Base-by-base conservation (phyloP, 1,140 invertebrate species). In the Drosophila pseudoobscura region DNA sequence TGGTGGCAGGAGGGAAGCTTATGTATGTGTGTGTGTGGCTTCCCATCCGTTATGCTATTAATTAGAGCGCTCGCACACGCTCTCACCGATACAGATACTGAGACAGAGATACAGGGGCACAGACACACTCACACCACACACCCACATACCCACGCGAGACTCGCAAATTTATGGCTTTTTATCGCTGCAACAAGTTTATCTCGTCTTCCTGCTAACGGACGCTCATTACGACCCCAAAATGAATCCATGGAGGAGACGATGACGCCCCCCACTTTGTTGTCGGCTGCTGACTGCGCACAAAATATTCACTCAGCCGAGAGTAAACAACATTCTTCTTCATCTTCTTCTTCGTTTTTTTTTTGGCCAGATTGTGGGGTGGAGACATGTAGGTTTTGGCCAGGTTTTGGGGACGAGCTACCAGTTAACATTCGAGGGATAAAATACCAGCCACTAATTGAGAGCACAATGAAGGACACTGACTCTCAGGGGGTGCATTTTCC, bases 141-240 rank as follows among this genome's bases (percentile, higher is more conserved):
- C 45, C 26, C 20, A 51, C 15, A 39, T 39, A 45, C 46, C 26
- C 24, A 54, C 35, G 35, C 35, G 45, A 41, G 39, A 20, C 84
- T 75, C 73, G 64, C 45, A 88, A 87, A 87, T 88, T 87, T 87
- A 87, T 87, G 61, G 83, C 74, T 68, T 82, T 80, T 87, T 88
- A 87, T 87, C 70, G 82, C 74, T 72, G 82, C 82, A 87, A 87
- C 82, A 87, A 87, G 82, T 88, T 87, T 82, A 87, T 87, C 82
- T 75, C 80, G 70, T 87, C 77, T 77, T 87, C 68, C 82, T 70
- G 77, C 77, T 62, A 80, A 87, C 82, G 72, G 73, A 63, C 74
- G 78, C 82, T 88, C 82, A 82, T 87, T 87, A 87, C 65, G 78
- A 65, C 51, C 59, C 72, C 61, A 72, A 35, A 31, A 9, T 35